These are phyloP conservation scores for Phyto melanocephala DNA, from an alignment of 2,888 invertebrate species.

Conservation along the genomic window DNA sequence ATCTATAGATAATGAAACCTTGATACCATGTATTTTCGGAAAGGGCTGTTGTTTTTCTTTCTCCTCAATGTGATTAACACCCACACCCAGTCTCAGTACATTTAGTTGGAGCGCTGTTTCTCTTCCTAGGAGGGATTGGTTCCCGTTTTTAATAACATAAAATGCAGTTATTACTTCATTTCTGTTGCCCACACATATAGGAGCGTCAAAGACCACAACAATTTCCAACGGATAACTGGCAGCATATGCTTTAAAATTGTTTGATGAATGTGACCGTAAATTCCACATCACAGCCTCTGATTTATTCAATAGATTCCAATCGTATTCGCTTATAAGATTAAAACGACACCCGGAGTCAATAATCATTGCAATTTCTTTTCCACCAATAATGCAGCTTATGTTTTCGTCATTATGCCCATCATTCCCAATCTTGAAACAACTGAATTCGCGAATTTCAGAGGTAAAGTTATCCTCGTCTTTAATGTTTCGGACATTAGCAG, in stretches of 20 bases:
- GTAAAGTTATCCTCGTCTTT: constrained; percentile 8
- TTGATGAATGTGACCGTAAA: constrained; percentile 32
- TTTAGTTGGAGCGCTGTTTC: no score
- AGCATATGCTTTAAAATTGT: constrained; percentile 53
- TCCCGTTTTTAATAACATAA: constrained; percentile 59
- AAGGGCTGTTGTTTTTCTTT: constrained; percentile 28
- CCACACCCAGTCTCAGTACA: no score
- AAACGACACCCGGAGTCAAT: constrained; percentile 28
- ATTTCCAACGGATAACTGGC: constrained; percentile 34
- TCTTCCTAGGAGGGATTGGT: constrained; percentile 62
- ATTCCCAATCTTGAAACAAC: constrained; percentile 39
- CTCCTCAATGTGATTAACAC: constrained; percentile 40
- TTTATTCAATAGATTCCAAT: constrained; percentile 31
- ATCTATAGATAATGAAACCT: constrained; percentile 45
- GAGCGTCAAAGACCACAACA: constrained; percentile 49
- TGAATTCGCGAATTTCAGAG: constrained; percentile 13
- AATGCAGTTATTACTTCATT: constrained; percentile 41
- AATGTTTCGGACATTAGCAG: constrained; percentile 26
- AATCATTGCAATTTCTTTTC: constrained; percentile 18
- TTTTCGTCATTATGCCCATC: constrained; percentile 20
- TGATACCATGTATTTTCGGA: constrained; percentile 69
- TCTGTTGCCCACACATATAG: constrained; percentile 25
- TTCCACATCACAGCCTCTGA: constrained; percentile 43
- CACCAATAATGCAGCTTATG: constrained; percentile 28
- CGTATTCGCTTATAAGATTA: constrained; percentile 47